These are phyloP conservation scores for Trinectes maculatus DNA, from an alignment of 2,113 vertebrate genomes.

Conservation along the genomic window DNA sequence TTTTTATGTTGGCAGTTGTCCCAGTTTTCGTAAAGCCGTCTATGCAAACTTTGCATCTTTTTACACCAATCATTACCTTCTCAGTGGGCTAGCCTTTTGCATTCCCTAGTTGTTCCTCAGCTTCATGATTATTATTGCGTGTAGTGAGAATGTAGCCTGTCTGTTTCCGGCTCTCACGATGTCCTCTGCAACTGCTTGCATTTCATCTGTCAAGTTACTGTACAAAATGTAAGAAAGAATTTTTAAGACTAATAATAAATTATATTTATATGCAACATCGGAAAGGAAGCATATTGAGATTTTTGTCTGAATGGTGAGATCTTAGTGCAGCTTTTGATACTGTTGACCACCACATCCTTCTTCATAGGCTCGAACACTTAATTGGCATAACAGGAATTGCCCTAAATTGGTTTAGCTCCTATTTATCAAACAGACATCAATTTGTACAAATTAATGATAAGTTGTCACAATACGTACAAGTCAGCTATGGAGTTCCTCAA, in stretches of 20 bases:
- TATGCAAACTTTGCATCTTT: slow-evolving; percentile 94
- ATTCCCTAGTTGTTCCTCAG: slow-evolving; percentile 69
- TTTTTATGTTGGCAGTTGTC: slow-evolving; percentile 68
- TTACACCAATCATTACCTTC: slow-evolving; percentile 81
- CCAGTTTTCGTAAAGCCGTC: slow-evolving; percentile 85
- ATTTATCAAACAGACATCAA: too few relatives aligned
- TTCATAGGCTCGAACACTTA: too few relatives aligned
- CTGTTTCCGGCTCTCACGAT: slow-evolving; percentile 85
- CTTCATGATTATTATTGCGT: slow-evolving; percentile 80
- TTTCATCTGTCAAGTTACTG: slow-evolving; percentile 88
- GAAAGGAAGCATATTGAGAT: slow-evolving; percentile 19
- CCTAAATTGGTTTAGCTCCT: too few relatives aligned
- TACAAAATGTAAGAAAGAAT: slow-evolving; percentile 99
- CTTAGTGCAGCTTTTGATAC: too few relatives aligned
- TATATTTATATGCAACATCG: slow-evolving; percentile 99
- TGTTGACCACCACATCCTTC: too few relatives aligned
- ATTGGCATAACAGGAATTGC: too few relatives aligned
- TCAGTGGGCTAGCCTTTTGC: slow-evolving; percentile 81
- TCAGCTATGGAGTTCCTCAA: too few relatives aligned
- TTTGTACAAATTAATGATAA: too few relatives aligned
- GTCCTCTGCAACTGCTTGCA: slow-evolving; percentile 89
- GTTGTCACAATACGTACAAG: too few relatives aligned
- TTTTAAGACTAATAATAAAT: slow-evolving; percentile 99
- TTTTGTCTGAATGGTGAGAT: slow-evolving; percentile 5
- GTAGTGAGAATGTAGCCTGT: slow-evolving; percentile 86